Conservation (phyloP, 2,888 invertebrate genomes). For the Dryocosmus kuriphilus region DNA sequence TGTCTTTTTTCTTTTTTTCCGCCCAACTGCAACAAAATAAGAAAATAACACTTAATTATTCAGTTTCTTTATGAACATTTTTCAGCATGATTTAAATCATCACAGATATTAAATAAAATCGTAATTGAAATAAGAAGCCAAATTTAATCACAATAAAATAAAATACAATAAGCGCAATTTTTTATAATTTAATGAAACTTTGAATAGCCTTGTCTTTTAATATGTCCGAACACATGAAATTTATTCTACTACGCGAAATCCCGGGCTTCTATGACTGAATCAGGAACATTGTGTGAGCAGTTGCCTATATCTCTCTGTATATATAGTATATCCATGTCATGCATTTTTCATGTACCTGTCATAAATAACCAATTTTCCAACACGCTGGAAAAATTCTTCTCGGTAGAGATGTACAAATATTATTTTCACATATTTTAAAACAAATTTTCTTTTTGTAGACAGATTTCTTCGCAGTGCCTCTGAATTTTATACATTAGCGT, state of each 20-base stretch:
- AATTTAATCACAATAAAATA: not conserved
- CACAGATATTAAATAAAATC: too few relatives aligned
- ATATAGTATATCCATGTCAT: not conserved
- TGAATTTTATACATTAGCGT: not conserved
- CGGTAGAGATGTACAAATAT: not conserved
- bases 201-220: not conserved
- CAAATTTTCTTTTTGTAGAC: not conserved
- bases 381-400: not conserved
- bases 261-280: not conserved
- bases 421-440: not conserved
- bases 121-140: not conserved
- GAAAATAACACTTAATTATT: too few relatives aligned
- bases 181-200: not conserved
- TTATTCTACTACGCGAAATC: not conserved
- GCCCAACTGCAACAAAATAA: conserved; percentile 18
- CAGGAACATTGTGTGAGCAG: not conserved
- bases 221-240: not conserved
- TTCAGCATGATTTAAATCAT: not conserved
- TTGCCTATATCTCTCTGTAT: not conserved
- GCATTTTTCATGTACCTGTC: not conserved
- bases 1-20: not conserved
- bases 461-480: not conserved
- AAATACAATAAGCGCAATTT: not conserved
- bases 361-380: not conserved
- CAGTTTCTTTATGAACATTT: not conserved